Evolutionary conservation across 1,140 invertebrate species (phyloP).

Genomic region (Pogonomyrmex californicus): DNA sequence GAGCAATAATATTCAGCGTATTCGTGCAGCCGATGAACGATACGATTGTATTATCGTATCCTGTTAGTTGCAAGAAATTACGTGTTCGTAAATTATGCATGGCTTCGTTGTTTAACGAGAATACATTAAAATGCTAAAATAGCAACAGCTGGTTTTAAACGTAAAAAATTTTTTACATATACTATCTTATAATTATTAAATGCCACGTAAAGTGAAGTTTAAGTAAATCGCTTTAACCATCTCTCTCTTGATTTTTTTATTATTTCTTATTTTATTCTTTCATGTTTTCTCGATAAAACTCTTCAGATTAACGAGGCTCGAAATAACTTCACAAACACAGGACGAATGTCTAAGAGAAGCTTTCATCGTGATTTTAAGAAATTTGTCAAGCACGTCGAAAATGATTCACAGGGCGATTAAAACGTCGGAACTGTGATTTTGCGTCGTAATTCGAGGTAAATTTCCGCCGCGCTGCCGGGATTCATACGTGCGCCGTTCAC

Average conservation of each 20-base stretch:
- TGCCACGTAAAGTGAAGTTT: neutral
- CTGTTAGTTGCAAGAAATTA: conserved; percentile 19
- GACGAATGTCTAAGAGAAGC: neutral
- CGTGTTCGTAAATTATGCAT: conserved; percentile 52
- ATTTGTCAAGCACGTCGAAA: conserved; percentile 32
- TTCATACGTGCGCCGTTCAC: conserved; percentile 36
- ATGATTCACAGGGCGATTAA: conserved; percentile 44
- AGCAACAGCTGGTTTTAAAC: conserved; percentile 5
- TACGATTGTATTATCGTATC: conserved; percentile 50
- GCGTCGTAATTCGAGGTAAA: conserved; percentile 56
- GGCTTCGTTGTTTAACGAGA: conserved; percentile 19
- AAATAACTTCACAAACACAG: neutral
- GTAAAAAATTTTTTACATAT: conserved; percentile 24
- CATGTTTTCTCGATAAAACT: neutral
- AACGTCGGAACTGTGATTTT: conserved; percentile 57
- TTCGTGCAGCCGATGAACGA: conserved; percentile 34
- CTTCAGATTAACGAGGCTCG: neutral
- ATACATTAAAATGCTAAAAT: conserved; percentile 41
- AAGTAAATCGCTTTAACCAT: neutral
- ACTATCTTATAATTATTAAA: conserved; percentile 22
- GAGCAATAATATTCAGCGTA: conserved; percentile 42
- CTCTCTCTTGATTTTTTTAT: neutral
- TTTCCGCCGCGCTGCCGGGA: conserved; percentile 24
- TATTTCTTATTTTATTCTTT: neutral
- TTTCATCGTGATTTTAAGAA: conserved; percentile 35